Conservation (phyloP, 2,888 invertebrate species). For the Ectemnius lituratus region DNA sequence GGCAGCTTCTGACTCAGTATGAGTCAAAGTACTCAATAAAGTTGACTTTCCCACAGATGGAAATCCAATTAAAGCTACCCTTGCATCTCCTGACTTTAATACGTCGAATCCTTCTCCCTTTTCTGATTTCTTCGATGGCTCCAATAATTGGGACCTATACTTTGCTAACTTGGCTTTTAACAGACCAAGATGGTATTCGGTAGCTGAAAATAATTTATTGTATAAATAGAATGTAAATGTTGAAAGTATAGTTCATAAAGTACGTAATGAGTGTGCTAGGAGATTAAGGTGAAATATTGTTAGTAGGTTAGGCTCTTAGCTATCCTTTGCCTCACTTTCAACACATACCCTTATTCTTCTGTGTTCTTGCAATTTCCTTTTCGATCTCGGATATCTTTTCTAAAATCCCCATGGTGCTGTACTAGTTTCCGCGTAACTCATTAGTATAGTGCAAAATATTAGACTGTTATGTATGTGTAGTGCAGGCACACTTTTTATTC, state of each 20-base stretch:
- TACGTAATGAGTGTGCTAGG: neutral
- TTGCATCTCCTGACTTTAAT: constrained; percentile 98
- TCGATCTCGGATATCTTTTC: constrained; percentile 99
- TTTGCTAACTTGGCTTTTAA: constrained; percentile 98
- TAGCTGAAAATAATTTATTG: constrained; percentile 83
- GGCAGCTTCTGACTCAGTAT: constrained; percentile 97
- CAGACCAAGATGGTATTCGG: constrained; percentile 98
- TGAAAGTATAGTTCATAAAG: constrained; percentile 13
- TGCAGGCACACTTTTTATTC: no score
- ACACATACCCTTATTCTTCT: constrained; percentile 96
- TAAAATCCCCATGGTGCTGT: constrained; percentile 92
- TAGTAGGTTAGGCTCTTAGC: neutral
- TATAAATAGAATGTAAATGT: constrained; percentile 1
- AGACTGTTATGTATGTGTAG: no score
- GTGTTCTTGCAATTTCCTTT: constrained; percentile 97
- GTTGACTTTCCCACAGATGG: constrained; percentile 99
- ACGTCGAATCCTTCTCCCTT: constrained; percentile 99
- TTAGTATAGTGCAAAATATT: no score
- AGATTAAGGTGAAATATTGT: constrained; percentile 33
- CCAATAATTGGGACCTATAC: constrained; percentile 94
- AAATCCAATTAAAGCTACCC: constrained; percentile 98
- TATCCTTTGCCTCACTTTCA: constrained; percentile 6
- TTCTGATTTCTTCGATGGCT: constrained; percentile 95
- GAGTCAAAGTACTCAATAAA: constrained; percentile 94
- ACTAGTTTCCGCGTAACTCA: no score